Evolutionary conservation across 1,140 invertebrate species (phyloP).

Genomic region (Zaprionus taronus): DNA sequence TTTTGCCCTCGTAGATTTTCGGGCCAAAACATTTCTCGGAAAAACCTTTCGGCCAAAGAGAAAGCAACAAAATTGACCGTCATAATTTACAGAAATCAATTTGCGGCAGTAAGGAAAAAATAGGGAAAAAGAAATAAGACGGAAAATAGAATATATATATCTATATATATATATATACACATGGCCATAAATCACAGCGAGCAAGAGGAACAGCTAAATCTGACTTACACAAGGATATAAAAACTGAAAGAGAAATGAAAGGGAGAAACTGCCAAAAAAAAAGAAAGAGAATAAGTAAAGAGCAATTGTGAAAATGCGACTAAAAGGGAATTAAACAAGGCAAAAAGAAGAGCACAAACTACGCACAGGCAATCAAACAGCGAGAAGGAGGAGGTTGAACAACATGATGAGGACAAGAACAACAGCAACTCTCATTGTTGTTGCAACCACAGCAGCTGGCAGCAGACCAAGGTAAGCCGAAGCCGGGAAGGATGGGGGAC

Average conservation of each 20-base stretch:
- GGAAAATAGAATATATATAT: conserved; percentile 1
- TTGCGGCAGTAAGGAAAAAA: conserved; percentile 11
- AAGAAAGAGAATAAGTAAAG: background rate
- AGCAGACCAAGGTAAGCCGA: conserved; percentile 40
- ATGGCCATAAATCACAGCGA: conserved; percentile 28
- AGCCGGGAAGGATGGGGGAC: conserved; percentile 18
- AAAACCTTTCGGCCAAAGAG: conserved; percentile 16
- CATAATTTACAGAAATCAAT: conserved; percentile 52
- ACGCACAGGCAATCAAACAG: conserved; percentile 10
- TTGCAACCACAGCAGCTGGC: conserved; percentile 19
- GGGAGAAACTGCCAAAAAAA: conserved; percentile 1
- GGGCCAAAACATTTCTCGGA: background rate
- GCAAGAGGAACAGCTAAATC: background rate
- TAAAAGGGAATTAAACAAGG: conserved; percentile 13
- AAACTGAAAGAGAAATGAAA: background rate
- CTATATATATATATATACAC: background rate
- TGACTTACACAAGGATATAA: background rate
- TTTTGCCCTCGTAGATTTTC: conserved; percentile 15
- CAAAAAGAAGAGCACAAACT: background rate
- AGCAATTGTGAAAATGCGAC: conserved; percentile 17
- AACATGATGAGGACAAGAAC: background rate
- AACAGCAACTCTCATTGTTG: conserved; percentile 12
- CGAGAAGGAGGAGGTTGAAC: background rate
- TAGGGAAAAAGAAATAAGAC: background rate
- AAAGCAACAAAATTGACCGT: conserved; percentile 26